These are phyloP conservation scores for Macrophya alboannulata DNA, from an alignment of 2,888 invertebrate species.

Conservation along the genomic window DNA sequence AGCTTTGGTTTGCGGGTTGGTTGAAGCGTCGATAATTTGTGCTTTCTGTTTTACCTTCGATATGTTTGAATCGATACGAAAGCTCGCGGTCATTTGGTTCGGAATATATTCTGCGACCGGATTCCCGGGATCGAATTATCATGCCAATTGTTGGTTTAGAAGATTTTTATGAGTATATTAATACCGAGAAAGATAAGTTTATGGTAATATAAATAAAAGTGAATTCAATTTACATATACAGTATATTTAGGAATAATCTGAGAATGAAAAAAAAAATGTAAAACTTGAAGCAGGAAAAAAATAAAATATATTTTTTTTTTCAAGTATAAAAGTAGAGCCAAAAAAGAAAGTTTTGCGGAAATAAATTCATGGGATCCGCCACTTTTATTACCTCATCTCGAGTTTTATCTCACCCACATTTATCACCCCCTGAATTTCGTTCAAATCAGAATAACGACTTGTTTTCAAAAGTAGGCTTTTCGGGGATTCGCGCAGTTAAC, in stretches of 20 bases:
- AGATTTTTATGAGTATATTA: background rate
- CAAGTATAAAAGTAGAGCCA: background rate
- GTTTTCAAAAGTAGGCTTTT: slow-evolving; percentile 25
- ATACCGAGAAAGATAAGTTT: background rate
- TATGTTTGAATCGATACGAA: slow-evolving; percentile 31
- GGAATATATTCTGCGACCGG: background rate
- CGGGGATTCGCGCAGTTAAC: slow-evolving; percentile 12
- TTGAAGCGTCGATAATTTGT: slow-evolving; percentile 7
- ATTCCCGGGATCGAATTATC: background rate
- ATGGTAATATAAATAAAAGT: background rate
- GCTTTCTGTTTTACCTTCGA: slow-evolving; percentile 9
- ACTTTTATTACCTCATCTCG: slow-evolving; percentile 44
- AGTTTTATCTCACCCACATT: slow-evolving; percentile 30
- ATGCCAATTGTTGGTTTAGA: background rate
- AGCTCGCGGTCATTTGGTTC: background rate
- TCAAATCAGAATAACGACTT: slow-evolving; percentile 35
- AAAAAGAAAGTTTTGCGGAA: background rate
- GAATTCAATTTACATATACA: background rate
- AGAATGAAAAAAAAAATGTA: background rate
- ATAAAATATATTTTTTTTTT: no score
- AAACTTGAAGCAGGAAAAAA: background rate
- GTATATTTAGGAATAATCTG: background rate
- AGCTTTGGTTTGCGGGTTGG: background rate
- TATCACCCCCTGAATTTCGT: slow-evolving; percentile 29
- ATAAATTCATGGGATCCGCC: slow-evolving; percentile 19